Base-by-base conservation (phyloP, 2,888 invertebrate species). In the Eustalomyia histrio region DNA sequence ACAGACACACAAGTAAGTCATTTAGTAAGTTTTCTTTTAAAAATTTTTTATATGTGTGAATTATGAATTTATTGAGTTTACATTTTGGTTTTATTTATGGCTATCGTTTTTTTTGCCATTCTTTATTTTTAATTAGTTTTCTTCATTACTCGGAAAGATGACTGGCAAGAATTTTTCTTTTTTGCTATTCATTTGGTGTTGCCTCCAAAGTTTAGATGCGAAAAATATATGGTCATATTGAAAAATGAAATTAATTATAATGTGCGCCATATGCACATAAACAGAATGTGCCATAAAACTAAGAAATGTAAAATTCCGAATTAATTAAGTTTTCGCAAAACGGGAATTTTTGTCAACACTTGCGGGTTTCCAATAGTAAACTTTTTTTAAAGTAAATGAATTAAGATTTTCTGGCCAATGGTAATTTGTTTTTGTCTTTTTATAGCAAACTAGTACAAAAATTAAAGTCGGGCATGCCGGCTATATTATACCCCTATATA, bases 161-260 rank as follows among this genome's bases (percentile, higher is more conserved):
- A 29, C 3, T 29, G 29, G 7, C 1, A 29, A 29, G 7, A 29
- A 6, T 3, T 7, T 29, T 29, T 29, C 29, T 29, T 6, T 29
- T 21, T 29, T 29, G 29, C 7, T 29, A 7, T 61, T 71, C 39
- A 57, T 43, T 39, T 63, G 16, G 18, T 61, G 29, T 33, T 53
- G 79, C 67, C 72, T 67, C 69, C 55, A 67, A 29, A 6, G 50
- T 64, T 73, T 55, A 35, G 33, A 53, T 53, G 7, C 16, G 16
- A 10, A 55, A 69, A 35, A 53, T 21, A 67, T 84, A 83, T 53
- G 61, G 84, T 76, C 83, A 84, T 84, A 86, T 85, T 87, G 86
- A 87, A 86, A 88, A 87, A 87, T 88, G 87, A 86, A 88, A 88
- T 88, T 87, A 88, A 88, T 87, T 84, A 87, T 87, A 86, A 68